Base-by-base conservation (phyloP, 1,140 invertebrate genomes). In the Homarus americanus region DNA sequence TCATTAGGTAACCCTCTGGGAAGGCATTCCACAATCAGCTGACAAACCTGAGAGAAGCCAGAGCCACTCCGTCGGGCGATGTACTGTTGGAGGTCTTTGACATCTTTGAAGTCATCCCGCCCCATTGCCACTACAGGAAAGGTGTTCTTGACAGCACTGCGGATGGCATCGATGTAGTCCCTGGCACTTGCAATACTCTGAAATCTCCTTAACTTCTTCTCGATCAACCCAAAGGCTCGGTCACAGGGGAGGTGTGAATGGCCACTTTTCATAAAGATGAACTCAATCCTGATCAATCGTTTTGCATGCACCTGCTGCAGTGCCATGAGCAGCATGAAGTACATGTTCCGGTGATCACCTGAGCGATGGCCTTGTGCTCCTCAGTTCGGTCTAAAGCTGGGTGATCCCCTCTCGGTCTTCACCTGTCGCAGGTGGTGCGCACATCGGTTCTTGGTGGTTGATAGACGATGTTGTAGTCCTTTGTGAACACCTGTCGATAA, bases 241-340 rank as follows among this genome's bases (percentile, higher is more conserved):
- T 79, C 15, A 79, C 76, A 79, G 17, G 76, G 76, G 40, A 79
- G 76, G 28, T 79, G 38, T 12, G 28, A n/a, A n/a, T n/a, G n/a
- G n/a, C n/a, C n/a, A n/a, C n/a, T n/a, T n/a, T n/a, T n/a, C n/a
- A n/a, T n/a, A 79, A 79, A 79, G 28, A 79, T 41, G 12, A 79
- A 41, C 17, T 79, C 76, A 9, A 79, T 12, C 17, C 38, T 10
- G 17, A 79, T 15, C 76, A 79, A 44, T 15, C 17, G 17, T 20
- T 36, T 40, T 15, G 32, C 32, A 41, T 38, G 76, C 15, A 79
- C 76, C 40, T 79, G 76, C 28, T 40, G 76, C 40, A 79, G 40
- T 38, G 76, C 76, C 40, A 79, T 40, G 40, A 41, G 76, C 17
- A 79, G 17, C 32, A 79, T 41, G 38, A 15, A 15, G 38, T 34